A percentile compares a stretch with the other conserved stretches of the same genome.
phyloP scores from a whole-genome alignment of 2,888 invertebrate genomes.

The Cosmia trapezina region DNA sequence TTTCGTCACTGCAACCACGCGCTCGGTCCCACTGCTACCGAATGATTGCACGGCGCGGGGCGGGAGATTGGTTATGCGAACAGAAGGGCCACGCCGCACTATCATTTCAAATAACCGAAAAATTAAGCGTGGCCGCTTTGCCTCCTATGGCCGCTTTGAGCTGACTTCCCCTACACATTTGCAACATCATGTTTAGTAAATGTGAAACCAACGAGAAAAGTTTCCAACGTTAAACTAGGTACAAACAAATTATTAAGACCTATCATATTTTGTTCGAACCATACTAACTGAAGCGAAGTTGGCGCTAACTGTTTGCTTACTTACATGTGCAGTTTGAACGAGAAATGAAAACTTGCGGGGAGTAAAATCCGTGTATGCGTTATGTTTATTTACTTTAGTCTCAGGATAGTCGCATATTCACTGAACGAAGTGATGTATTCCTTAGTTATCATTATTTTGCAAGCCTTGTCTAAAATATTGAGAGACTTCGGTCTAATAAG shows the following conservation, averaged over 20 bases:
- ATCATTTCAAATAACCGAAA: too few relatives aligned
- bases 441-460: not conserved
- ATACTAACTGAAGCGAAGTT: constrained; percentile 28
- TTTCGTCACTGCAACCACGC: too few relatives aligned
- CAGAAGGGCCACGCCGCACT: too few relatives aligned
- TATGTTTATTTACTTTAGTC: constrained; percentile 17
- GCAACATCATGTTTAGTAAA: not conserved
- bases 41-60: too few relatives aligned
- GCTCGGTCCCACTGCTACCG: too few relatives aligned
- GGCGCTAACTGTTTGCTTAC: constrained; percentile 36
- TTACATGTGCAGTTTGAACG: constrained; percentile 34
- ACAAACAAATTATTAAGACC: constrained; percentile 34
- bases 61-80: too few relatives aligned
- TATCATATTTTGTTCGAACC: constrained; percentile 32
- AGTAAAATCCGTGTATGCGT: constrained; percentile 15
- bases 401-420: not conserved
- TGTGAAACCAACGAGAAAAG: constrained; percentile 6
- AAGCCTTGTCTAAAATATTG: not conserved
- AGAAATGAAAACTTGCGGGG: constrained; percentile 24
- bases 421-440: not conserved
- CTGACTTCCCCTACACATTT: too few relatives aligned
- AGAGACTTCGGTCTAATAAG: not conserved
- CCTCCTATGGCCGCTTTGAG: too few relatives aligned
- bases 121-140: too few relatives aligned
- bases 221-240: constrained; percentile 26